Evolutionary conservation across 2,888 invertebrate genomes (phyloP).

Genomic region (Acanthosoma haemorrhoidale): DNA sequence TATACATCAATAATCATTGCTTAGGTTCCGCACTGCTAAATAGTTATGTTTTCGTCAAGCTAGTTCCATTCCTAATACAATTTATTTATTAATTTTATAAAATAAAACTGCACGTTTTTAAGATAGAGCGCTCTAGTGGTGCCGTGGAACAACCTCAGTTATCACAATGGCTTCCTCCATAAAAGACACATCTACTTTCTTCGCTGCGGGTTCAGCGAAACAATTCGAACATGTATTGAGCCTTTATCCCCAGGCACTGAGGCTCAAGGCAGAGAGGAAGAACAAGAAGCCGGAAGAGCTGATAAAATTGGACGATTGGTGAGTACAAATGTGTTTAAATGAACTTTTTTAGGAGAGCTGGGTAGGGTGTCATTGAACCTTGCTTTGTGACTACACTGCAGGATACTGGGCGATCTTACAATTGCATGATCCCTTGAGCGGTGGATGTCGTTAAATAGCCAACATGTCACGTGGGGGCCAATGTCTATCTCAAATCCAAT

Average conservation of each 20-base stretch:
- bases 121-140: conserved; percentile 36
- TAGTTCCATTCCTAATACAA: background rate
- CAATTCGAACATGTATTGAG: conserved; percentile 84
- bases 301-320: conserved; percentile 92
- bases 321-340: conserved; percentile 48
- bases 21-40: conserved; percentile 16
- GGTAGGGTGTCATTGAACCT: conserved; percentile 47
- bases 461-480: conserved; percentile 63
- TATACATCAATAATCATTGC: conserved; percentile 26
- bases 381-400: conserved; percentile 41
- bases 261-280: conserved; percentile 83
- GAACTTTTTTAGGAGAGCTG: conserved; percentile 1
- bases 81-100: conserved; percentile 22
- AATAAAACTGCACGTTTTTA: conserved; percentile 25
- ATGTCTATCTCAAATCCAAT: conserved; percentile 54
- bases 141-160: conserved; percentile 39
- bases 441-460: conserved; percentile 41
- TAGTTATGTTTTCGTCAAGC: conserved; percentile 10
- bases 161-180: conserved; percentile 70
- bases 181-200: conserved; percentile 90
- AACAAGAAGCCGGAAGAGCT: conserved; percentile 91
- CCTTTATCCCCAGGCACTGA: conserved; percentile 85
- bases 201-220: conserved; percentile 74
- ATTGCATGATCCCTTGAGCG: conserved; percentile 41
- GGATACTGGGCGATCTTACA: conserved; percentile 42